Percentiles rank a stretch among this genome's conserved stretches.
phyloP scores from a whole-genome alignment of 2,888 invertebrate species.

The Heliconius ismenius region DNA sequence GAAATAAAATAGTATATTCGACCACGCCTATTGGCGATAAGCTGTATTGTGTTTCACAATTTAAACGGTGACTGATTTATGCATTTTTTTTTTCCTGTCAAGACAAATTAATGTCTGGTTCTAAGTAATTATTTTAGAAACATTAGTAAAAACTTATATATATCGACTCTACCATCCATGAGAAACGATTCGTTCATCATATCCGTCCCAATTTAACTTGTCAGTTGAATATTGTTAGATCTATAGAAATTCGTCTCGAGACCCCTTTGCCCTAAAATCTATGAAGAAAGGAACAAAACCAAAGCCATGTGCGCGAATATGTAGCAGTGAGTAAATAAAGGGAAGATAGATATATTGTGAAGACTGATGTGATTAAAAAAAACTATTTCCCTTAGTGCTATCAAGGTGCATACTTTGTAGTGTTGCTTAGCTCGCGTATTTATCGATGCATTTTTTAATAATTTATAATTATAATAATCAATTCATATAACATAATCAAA shows the following conservation, averaged over 20 bases:
- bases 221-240: conserved; percentile 43
- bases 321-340: conserved; percentile 76
- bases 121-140: conserved; percentile 31
- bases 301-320: conserved; percentile 75
- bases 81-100: conserved; percentile 36
- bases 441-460: conserved; percentile 42
- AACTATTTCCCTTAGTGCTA: conserved; percentile 75
- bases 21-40: conserved; percentile 55
- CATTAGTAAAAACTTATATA: neutral
- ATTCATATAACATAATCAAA: neutral
- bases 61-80: conserved; percentile 53
- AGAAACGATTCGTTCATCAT: conserved; percentile 18
- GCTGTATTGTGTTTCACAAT: conserved; percentile 53
- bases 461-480: neutral
- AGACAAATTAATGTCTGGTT: conserved; percentile 27
- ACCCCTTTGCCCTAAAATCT: conserved; percentile 59
- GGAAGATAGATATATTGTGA: conserved; percentile 80
- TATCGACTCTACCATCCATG: neutral
- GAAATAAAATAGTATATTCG: conserved; percentile 56
- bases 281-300: conserved; percentile 63
- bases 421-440: conserved; percentile 46
- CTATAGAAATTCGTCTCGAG: conserved; percentile 52
- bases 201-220: conserved; percentile 52
- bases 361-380: conserved; percentile 75
- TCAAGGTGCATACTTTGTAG: conserved; percentile 77